A percentile compares a stretch with the other conserved stretches of the same genome.
These are phyloP conservation scores for Rhinophrynus dorsalis DNA, from an alignment of 2,797 vertebrate genomes.

Conservation along the genomic window DNA sequence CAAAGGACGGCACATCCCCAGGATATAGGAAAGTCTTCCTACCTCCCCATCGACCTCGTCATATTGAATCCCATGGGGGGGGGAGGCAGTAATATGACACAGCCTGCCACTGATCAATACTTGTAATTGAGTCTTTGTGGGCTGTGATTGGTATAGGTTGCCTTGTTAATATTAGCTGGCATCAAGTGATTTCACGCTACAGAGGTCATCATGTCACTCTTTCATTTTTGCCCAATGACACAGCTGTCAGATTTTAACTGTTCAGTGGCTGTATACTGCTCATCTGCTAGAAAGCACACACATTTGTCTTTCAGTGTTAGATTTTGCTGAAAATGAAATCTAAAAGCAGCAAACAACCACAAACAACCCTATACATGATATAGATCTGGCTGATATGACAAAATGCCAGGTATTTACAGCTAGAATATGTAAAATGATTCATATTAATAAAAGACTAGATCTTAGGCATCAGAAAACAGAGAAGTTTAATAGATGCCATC, in stretches of 20 bases:
- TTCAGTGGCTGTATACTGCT: not conserved
- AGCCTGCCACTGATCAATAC: slow-evolving; percentile 33
- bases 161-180: slow-evolving; percentile 39
- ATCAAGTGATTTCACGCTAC: slow-evolving; percentile 17
- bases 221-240: slow-evolving; percentile 13
- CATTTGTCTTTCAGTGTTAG: too few relatives aligned
- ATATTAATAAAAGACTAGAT: too few relatives aligned
- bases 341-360: too few relatives aligned
- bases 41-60: not conserved
- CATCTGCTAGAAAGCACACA: too few relatives aligned
- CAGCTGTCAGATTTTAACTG: slow-evolving; percentile 32
- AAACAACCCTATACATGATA: too few relatives aligned
- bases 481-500: too few relatives aligned
- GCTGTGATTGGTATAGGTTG: slow-evolving; percentile 27
- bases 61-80: slow-evolving; percentile 11
- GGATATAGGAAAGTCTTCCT: not conserved
- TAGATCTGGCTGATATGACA: too few relatives aligned
- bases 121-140: slow-evolving; percentile 45
- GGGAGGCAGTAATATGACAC: slow-evolving; percentile 12
- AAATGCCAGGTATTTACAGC: too few relatives aligned
- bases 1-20: slow-evolving; percentile 16
- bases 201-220: slow-evolving; percentile 13
- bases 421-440: too few relatives aligned
- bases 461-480: too few relatives aligned
- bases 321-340: too few relatives aligned